Evolutionary conservation across 2,113 vertebrate genomes (phyloP).

Genomic region (Patagioenas fasciata): DNA sequence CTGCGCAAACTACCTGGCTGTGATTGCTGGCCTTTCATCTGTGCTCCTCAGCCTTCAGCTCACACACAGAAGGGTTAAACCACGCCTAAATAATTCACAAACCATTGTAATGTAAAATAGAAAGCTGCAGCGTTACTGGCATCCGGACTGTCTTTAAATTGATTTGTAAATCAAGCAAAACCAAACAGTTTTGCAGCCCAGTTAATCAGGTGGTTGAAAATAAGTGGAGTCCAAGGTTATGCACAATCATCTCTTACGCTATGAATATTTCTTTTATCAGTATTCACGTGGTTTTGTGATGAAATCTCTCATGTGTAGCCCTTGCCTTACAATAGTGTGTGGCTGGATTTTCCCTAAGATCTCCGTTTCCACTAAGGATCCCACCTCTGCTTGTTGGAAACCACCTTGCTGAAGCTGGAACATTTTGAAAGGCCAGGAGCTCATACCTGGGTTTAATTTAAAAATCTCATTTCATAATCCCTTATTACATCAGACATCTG

Average conservation of each 20-base stretch:
- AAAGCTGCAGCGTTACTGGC: no score
- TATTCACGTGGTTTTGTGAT: rapidly evolving
- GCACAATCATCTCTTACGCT: no score
- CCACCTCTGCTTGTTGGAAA: not conserved
- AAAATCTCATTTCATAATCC: not conserved
- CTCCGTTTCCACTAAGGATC: not conserved
- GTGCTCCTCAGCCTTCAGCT: not conserved
- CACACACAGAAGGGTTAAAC: not conserved
- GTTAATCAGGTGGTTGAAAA: rapidly evolving
- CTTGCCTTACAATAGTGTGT: rapidly evolving
- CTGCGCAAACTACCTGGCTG: not conserved
- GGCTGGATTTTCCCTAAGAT: not conserved
- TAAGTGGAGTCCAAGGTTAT: rapidly evolving
- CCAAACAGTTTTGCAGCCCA: rapidly evolving
- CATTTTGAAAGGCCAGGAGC: not conserved
- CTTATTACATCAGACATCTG: not conserved
- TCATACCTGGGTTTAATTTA: rapidly evolving
- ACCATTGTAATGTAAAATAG: rapidly evolving
- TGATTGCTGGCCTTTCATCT: not conserved
- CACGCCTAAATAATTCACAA: rapidly evolving
- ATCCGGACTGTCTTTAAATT: not conserved
- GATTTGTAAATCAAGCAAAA: not conserved
- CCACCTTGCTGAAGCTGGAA: not conserved
- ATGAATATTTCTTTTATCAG: not conserved
- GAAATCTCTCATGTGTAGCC: rapidly evolving